Evolutionary conservation across 1,140 invertebrate species (phyloP), one percentile per base, ranked within the genome.

Genomic region (Rhopalosiphum padi): DNA sequence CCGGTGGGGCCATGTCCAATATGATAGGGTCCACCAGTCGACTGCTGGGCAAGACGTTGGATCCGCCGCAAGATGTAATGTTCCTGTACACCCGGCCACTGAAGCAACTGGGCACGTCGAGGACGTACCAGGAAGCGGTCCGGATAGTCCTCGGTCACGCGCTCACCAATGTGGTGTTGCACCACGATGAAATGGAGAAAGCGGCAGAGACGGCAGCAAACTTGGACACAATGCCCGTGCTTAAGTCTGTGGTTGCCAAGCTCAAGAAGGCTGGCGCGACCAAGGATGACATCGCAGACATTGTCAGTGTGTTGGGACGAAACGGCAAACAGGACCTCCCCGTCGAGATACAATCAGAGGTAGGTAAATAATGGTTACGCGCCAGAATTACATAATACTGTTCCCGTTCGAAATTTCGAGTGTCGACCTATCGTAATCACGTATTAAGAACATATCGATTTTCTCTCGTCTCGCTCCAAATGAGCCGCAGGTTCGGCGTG

Each of bases 131-230:
- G 23, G 37, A 90, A 1, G 15, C 23, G 9, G 5, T 60, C 0
- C 41, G 55, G 11, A 15, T 1, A 25, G 51, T 90, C 9, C 23
- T 90, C 9, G 88, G 37, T 0, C 5, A 60, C 4, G 88, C 53
- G 15, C n/a, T 90, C 9, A 6, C 0, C 51, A 90, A 90, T 23
- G 88, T 90, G 53, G 7, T 90, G 3, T 0, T 90, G 9, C 23
- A 90, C 35, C 1, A 7, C 3, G 88, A 60, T 0, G 51, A 55
- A 37, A 60, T 90, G 53, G 8, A 35, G 0, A 21, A 30, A 1
- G 23, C 51, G 0, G 37, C 37, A 4, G 4, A 7, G 1, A 35
- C 30, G 11, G 0, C 23, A 0, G 15, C 15, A 25, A 2, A 41
- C 21, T 1, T 55, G 3, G 1, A 3, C 0, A 4, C 0, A 0